Evolutionary conservation across 2,797 vertebrate genomes (phyloP).

Genomic region (Lagorchestes hirsutus): DNA sequence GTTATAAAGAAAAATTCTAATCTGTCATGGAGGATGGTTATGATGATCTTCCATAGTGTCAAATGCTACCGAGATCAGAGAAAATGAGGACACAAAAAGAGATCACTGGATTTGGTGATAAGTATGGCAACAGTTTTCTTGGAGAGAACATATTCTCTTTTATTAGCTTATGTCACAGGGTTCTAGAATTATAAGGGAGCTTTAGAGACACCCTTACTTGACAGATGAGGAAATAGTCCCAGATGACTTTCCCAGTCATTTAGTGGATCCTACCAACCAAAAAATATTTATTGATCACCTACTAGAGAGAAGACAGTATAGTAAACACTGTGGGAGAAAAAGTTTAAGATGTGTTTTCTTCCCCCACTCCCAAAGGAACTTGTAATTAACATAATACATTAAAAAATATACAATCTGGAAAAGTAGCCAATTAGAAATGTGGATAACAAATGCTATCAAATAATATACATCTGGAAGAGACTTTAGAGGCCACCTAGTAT

Average conservation of each 20-base stretch:
- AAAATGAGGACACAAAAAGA: not conserved
- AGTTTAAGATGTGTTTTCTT: not conserved
- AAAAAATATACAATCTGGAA: not conserved
- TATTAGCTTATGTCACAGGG: not conserved
- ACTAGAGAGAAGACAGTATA: not conserved
- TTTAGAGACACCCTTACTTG: not conserved
- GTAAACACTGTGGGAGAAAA: not conserved
- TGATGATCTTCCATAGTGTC: not conserved
- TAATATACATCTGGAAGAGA: not conserved
- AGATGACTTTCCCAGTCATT: not conserved
- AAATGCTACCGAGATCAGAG: not conserved
- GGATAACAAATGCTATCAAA: not conserved
- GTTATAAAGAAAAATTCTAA: not conserved
- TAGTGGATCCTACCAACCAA: not conserved
- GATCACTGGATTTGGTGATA: not conserved
- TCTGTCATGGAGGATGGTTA: not conserved
- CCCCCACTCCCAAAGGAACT: not conserved
- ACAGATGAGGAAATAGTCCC: not conserved
- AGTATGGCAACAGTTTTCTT: not conserved
- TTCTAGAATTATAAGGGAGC: not conserved
- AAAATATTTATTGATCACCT: not conserved
- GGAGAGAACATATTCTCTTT: not conserved
- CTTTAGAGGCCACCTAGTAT: not conserved
- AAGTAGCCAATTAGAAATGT: not conserved
- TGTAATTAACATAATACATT: not conserved